A percentile compares a stretch with the other conserved stretches of the same genome.
These are phyloP conservation scores for Corapipo altera DNA, from an alignment of 2,113 vertebrate species.

Conservation along the genomic window DNA sequence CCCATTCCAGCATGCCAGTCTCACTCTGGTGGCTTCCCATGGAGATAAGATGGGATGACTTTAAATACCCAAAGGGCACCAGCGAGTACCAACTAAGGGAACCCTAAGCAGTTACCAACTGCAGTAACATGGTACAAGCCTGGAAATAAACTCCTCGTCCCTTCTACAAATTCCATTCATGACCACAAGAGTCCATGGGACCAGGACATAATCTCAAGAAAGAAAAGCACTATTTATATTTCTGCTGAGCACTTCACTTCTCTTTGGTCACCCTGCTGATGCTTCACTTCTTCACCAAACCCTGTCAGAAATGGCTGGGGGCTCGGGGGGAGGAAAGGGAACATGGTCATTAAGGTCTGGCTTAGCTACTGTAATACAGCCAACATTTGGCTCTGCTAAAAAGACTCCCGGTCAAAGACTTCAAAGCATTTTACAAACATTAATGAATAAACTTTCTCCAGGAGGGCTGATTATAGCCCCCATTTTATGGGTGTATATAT, in stretches of 20 bases:
- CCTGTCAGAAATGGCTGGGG: background rate
- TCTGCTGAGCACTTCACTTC: constrained; percentile 55
- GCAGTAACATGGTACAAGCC: background rate
- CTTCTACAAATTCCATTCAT: background rate
- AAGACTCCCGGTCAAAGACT: background rate
- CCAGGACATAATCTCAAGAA: background rate
- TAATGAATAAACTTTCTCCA: constrained; percentile 32
- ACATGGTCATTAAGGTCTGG: constrained; percentile 15
- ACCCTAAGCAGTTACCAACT: background rate
- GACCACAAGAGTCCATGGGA: background rate
- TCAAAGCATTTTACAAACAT: constrained; percentile 39
- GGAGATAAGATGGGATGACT: background rate
- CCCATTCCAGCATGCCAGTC: background rate
- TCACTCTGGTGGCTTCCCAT: background rate
- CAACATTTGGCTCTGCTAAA: background rate
- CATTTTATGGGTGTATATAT: constrained; percentile 11
- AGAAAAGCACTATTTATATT: constrained; percentile 34
- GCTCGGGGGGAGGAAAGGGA: background rate
- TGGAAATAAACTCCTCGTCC: background rate
- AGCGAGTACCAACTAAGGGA: background rate
- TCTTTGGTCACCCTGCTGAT: constrained; percentile 51
- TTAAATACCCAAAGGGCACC: background rate
- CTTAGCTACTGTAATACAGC: constrained; percentile 1
- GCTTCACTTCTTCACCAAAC: constrained; percentile 49
- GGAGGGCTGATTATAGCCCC: constrained; percentile 19